Evolutionary conservation across 2,797 vertebrate genomes (phyloP).

Genomic region (Notolepis coatsorum): DNA sequence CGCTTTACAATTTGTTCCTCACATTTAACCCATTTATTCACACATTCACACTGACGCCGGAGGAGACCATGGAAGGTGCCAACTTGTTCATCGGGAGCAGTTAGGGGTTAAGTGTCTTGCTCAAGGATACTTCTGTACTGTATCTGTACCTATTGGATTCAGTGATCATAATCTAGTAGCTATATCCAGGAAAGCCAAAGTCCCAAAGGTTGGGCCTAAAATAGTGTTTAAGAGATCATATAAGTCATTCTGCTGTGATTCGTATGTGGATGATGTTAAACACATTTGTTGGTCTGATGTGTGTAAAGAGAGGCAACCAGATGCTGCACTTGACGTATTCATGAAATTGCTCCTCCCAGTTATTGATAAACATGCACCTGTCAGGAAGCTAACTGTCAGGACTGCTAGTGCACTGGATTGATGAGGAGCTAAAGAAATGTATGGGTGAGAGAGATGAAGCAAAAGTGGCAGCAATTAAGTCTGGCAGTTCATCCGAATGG

Average conservation of each 20-base stretch:
- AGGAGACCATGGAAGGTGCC: too few relatives aligned
- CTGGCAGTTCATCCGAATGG: too few relatives aligned
- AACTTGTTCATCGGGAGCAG: too few relatives aligned
- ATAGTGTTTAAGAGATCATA: constrained; percentile 10
- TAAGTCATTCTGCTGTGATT: constrained; percentile 8
- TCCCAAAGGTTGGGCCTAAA: constrained; percentile 2
- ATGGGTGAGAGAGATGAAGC: too few relatives aligned
- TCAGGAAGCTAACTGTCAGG: constrained; percentile 2
- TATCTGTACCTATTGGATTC: constrained; percentile 11
- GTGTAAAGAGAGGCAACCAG: background rate
- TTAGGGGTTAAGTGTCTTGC: too few relatives aligned
- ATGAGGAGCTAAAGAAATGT: too few relatives aligned
- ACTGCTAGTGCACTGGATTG: too few relatives aligned
- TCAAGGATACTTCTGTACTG: background rate
- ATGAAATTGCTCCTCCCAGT: constrained; percentile 1
- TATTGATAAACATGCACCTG: constrained; percentile 15
- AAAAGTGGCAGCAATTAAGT: too few relatives aligned
- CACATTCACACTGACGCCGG: background rate
- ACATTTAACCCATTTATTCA: too few relatives aligned
- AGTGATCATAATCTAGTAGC: constrained; percentile 6
- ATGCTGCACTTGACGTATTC: background rate
- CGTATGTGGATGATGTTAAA: constrained; percentile 3
- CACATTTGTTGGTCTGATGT: constrained; percentile 9
- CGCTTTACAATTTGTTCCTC: too few relatives aligned
- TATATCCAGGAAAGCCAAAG: constrained; percentile 11